Conservation (phyloP, 2,888 invertebrate species). For the Acrocera orbiculus region DNA sequence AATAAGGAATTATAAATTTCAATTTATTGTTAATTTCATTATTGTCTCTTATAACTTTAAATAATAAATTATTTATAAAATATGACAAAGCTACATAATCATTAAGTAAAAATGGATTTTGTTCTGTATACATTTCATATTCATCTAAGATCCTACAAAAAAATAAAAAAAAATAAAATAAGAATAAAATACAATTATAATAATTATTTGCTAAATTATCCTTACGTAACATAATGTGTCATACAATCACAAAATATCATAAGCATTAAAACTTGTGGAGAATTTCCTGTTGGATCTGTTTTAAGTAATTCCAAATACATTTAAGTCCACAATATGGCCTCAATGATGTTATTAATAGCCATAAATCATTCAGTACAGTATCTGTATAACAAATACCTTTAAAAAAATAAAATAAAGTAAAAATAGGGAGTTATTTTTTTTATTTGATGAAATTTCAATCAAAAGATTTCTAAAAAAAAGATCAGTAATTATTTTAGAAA, state of each 20-base stretch:
- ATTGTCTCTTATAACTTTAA: slow-evolving; percentile 76
- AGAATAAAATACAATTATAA: slow-evolving; percentile 1
- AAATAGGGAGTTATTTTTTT: no score
- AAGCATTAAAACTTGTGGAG: slow-evolving; percentile 84
- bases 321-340: slow-evolving; percentile 80
- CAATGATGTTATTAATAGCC: slow-evolving; percentile 75
- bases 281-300: slow-evolving; percentile 57
- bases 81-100: slow-evolving; percentile 80
- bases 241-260: slow-evolving; percentile 88
- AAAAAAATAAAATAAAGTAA: slow-evolving; percentile 17
- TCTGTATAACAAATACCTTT: slow-evolving; percentile 87
- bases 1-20: no score
- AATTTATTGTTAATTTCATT: no score
- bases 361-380: slow-evolving; percentile 71
- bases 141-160: slow-evolving; percentile 83
- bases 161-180: slow-evolving; percentile 7
- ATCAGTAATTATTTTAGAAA: no score
- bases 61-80: slow-evolving; percentile 90
- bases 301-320: slow-evolving; percentile 72
- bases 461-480: no score
- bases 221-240: slow-evolving; percentile 92
- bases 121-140: slow-evolving; percentile 96
- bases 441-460: no score
- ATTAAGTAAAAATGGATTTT: slow-evolving; percentile 72
- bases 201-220: no score